These are phyloP conservation scores for Leptobrachium leishanense DNA, from an alignment of 2,113 vertebrate genomes.

Conservation along the genomic window DNA sequence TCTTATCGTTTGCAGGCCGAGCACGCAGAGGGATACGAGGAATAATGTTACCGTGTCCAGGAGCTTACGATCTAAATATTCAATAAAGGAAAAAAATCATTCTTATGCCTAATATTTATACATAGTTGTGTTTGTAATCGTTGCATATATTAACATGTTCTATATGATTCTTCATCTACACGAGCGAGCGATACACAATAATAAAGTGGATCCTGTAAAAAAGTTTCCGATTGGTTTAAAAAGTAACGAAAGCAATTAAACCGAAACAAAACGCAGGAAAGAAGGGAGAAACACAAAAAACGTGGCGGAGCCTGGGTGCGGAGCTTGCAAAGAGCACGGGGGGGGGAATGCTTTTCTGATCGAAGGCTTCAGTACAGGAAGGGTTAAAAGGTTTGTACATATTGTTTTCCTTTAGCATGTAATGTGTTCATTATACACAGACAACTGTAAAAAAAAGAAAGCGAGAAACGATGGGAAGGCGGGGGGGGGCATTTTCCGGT, in stretches of 20 bases:
- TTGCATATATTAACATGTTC: slow-evolving; percentile 86
- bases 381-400: slow-evolving; percentile 63
- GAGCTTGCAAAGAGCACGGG: slow-evolving; percentile 69
- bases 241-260: slow-evolving; percentile 86
- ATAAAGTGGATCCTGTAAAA: slow-evolving; percentile 88
- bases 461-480: neutral
- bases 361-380: slow-evolving; percentile 68
- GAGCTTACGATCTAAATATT: slow-evolving; percentile 61
- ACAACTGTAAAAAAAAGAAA: slow-evolving; percentile 76
- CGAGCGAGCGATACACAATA: slow-evolving; percentile 80
- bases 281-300: slow-evolving; percentile 67
- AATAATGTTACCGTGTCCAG: slow-evolving; percentile 55
- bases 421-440: slow-evolving; percentile 71
- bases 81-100: slow-evolving; percentile 71
- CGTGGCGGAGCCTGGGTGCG: slow-evolving; percentile 66
- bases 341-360: slow-evolving; percentile 70
- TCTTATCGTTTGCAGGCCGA: slow-evolving; percentile 25
- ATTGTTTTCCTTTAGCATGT: slow-evolving; percentile 6
- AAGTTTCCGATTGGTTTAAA: slow-evolving; percentile 85
- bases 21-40: neutral
- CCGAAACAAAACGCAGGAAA: slow-evolving; percentile 63
- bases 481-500: slow-evolving; percentile 54
- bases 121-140: slow-evolving; percentile 70
- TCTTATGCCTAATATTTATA: slow-evolving; percentile 78
- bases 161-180: slow-evolving; percentile 78